These are phyloP conservation scores for Sapayoa aenigma DNA, from an alignment of 2,113 vertebrate species.

Conservation along the genomic window DNA sequence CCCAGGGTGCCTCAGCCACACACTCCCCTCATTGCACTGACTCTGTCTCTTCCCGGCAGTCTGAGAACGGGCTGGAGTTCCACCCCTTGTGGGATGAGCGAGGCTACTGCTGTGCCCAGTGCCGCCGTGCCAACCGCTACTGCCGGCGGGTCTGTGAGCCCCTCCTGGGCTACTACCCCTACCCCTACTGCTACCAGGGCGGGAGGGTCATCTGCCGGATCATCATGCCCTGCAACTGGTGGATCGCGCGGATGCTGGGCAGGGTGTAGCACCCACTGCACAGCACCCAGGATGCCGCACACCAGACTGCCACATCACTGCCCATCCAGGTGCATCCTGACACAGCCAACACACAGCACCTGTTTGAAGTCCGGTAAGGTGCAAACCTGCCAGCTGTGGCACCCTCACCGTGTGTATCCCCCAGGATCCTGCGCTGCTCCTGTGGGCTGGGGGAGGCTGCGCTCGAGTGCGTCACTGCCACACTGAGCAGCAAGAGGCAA, in stretches of 20 bases:
- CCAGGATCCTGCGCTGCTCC: neutral
- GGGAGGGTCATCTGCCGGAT: slow-evolving; percentile 91
- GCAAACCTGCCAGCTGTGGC: neutral
- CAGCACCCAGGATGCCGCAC: neutral
- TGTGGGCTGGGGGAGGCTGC: neutral
- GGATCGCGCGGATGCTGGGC: slow-evolving; percentile 94
- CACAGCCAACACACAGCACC: neutral
- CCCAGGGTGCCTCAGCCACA: fast-evolving
- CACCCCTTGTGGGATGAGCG: slow-evolving; percentile 87
- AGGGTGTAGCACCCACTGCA: slow-evolving; percentile 72
- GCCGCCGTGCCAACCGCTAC: slow-evolving; percentile 87
- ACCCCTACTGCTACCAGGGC: slow-evolving; percentile 95
- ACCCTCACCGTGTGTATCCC: neutral
- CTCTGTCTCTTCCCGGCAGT: slow-evolving; percentile 68
- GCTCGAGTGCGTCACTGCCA: neutral
- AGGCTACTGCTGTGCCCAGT: slow-evolving; percentile 90
- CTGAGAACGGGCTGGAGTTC: slow-evolving; percentile 86
- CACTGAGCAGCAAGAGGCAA: neutral
- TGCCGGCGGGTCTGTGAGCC: slow-evolving; percentile 90
- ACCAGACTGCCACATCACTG: fast-evolving
- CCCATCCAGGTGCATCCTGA: fast-evolving
- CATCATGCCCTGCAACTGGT: slow-evolving; percentile 99
- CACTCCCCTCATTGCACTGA: fast-evolving
- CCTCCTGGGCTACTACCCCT: slow-evolving; percentile 88
- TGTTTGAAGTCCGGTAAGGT: neutral